Evolutionary conservation across 2,888 invertebrate genomes (phyloP), one percentile per base, ranked within the genome.

Genomic region (Eurois occulta): DNA sequence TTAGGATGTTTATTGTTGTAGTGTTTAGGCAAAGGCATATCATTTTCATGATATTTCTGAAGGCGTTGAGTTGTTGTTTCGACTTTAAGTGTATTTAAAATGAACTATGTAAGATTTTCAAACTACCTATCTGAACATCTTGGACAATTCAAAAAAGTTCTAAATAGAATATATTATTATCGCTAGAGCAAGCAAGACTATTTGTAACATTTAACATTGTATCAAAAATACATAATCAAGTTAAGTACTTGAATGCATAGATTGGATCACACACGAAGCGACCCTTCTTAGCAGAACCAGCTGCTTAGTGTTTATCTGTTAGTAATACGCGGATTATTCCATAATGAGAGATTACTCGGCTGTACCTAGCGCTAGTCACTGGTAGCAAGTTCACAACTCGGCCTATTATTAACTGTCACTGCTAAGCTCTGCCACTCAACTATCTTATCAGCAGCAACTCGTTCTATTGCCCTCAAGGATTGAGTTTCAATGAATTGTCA

Each of bases 371-470:
- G 52, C 64, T 46, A 70, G 70, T 35, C n/a, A 67, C 79, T 75
- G 64, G 70, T 68, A 60, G 78, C 78, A 58, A 83, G 62, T 78
- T 62, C 55, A 75, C 55, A 77, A 73, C 71, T 86, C 21, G 80
- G 28, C 21, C 84, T 73, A 75, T 86, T 78, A 86, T 78, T 73
- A 72, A 73, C 60, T 78, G 79, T 84, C 84, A 71, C 41, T 60
- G 41, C 65, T 84, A 74, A 84, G 79, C 72, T 69, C 48, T 78
- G 78, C 75, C 84, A 86, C 65, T 84, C 75, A 79, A 68, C 21
- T 67, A 68, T 74, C 72, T 88, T 88, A 88, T 83, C 87, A 69
- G 71, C 16, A 55, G 38, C 72, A 46, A 79, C 86, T 73, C 18
- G 84, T 84, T 79, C 66, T n/a, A n/a, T 71, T 78, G 87, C 72